Conservation (phyloP, 1,140 invertebrate genomes). For the Bombus fervidus region DNA sequence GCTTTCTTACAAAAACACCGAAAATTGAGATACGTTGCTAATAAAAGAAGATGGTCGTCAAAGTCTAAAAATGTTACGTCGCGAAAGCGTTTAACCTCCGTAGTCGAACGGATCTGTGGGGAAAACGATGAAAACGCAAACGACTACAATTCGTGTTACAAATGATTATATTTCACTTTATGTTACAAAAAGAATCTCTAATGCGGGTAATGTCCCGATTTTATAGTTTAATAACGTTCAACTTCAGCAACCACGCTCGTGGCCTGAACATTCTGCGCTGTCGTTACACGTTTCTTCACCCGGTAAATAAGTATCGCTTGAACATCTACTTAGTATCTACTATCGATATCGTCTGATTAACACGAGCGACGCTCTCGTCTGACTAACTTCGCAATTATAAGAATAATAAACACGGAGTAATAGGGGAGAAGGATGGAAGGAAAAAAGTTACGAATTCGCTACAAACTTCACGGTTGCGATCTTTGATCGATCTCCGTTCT, state of each 20-base stretch:
- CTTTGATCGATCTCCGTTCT: not conserved
- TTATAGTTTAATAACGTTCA: conserved; percentile 54
- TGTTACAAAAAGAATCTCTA: conserved; percentile 76
- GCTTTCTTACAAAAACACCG: no score
- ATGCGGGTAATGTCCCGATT: conserved; percentile 54
- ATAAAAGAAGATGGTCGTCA: no score
- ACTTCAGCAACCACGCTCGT: conserved; percentile 37
- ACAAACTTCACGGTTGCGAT: not conserved
- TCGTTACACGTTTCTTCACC: not conserved
- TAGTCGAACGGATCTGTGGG: not conserved
- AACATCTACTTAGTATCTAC: conserved; percentile 62
- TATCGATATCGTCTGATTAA: conserved; percentile 53
- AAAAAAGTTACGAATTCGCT: not conserved
- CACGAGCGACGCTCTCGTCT: conserved; percentile 23
- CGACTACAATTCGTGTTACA: conserved; percentile 61
- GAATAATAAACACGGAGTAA: conserved; percentile 37
- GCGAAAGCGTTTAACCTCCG: not conserved
- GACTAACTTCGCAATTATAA: not conserved
- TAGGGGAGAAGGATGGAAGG: not conserved
- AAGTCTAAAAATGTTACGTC: not conserved
- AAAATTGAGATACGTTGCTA: no score
- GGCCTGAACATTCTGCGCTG: conserved; percentile 23
- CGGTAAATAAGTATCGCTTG: conserved; percentile 55
- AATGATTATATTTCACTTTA: conserved; percentile 77
- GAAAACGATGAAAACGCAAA: not conserved